phyloP scores from a whole-genome alignment of 2,888 invertebrate species.

The Apeira syringaria region DNA sequence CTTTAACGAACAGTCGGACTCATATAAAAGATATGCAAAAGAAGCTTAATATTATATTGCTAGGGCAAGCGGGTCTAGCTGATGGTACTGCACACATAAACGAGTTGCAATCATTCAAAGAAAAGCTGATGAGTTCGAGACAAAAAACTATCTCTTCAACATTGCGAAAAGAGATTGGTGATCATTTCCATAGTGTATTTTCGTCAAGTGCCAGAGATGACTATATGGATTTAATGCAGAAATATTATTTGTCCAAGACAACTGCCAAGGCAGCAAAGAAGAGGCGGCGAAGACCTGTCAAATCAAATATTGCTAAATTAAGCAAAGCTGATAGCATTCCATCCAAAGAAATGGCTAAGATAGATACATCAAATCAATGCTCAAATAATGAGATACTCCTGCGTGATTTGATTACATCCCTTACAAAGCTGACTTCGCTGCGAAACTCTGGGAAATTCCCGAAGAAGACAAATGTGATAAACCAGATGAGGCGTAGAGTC shows the following conservation, averaged over 20 bases:
- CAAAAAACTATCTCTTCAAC: slow-evolving; percentile 55
- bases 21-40: slow-evolving; percentile 72
- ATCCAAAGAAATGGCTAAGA: slow-evolving; percentile 27
- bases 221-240: slow-evolving; percentile 59
- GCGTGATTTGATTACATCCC: slow-evolving; percentile 46
- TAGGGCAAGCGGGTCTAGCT: slow-evolving; percentile 84
- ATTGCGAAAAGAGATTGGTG: slow-evolving; percentile 74
- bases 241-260: slow-evolving; percentile 45
- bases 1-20: slow-evolving; percentile 54
- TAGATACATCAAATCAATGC: background rate
- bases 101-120: slow-evolving; percentile 59
- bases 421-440: slow-evolving; percentile 40
- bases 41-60: slow-evolving; percentile 81
- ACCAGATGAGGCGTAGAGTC: slow-evolving; percentile 3
- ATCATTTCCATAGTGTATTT: slow-evolving; percentile 80
- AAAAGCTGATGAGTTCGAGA: slow-evolving; percentile 53
- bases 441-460: slow-evolving; percentile 37
- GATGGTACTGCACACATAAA: slow-evolving; percentile 74
- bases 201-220: slow-evolving; percentile 65
- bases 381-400: slow-evolving; percentile 29
- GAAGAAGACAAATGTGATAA: background rate
- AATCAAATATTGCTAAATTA: slow-evolving; percentile 35
- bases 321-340: slow-evolving; percentile 31
- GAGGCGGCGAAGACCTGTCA: slow-evolving; percentile 38
- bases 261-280: slow-evolving; percentile 34